These are phyloP conservation scores for Chesias legatella DNA, from an alignment of 2,888 invertebrate species.

Conservation along the genomic window DNA sequence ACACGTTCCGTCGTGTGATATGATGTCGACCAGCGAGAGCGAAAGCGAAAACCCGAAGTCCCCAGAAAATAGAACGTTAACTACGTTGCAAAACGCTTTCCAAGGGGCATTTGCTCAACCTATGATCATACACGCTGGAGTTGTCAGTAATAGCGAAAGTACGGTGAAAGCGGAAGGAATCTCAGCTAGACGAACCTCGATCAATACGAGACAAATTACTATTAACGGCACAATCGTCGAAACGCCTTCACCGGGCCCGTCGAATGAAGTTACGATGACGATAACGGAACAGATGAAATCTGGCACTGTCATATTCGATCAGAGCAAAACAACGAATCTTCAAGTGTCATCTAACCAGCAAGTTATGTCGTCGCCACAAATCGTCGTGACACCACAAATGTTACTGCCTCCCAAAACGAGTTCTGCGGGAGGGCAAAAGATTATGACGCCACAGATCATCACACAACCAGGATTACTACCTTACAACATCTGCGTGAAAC, in stretches of 20 bases:
- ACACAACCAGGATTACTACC: conserved; percentile 70
- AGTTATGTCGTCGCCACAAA: conserved; percentile 71
- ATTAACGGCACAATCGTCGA: conserved; percentile 78
- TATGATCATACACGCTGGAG: conserved; percentile 72
- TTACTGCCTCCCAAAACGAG: conserved; percentile 70
- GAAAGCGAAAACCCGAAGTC: conserved; percentile 86
- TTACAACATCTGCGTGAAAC: conserved; percentile 75
- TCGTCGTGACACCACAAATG: conserved; percentile 76
- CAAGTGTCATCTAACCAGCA: conserved; percentile 73
- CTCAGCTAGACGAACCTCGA: conserved; percentile 70
- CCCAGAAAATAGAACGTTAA: conserved; percentile 74
- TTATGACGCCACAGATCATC: conserved; percentile 67
- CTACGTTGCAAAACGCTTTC: conserved; percentile 74
- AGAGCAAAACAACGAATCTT: conserved; percentile 68
- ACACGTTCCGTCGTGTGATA: conserved; percentile 88
- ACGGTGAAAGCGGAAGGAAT: conserved; percentile 74
- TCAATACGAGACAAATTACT: conserved; percentile 76
- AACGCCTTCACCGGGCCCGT: conserved; percentile 75
- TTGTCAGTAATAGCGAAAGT: conserved; percentile 68
- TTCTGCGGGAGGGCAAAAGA: conserved; percentile 59
- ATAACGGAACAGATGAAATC: conserved; percentile 76
- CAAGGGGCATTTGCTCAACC: conserved; percentile 75
- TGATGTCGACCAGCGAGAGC: conserved; percentile 89
- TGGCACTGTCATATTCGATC: conserved; percentile 72
- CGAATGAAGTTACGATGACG: conserved; percentile 75